phyloP scores from a whole-genome alignment of 2,113 vertebrate genomes.

The Misgurnus mizolepis region DNA sequence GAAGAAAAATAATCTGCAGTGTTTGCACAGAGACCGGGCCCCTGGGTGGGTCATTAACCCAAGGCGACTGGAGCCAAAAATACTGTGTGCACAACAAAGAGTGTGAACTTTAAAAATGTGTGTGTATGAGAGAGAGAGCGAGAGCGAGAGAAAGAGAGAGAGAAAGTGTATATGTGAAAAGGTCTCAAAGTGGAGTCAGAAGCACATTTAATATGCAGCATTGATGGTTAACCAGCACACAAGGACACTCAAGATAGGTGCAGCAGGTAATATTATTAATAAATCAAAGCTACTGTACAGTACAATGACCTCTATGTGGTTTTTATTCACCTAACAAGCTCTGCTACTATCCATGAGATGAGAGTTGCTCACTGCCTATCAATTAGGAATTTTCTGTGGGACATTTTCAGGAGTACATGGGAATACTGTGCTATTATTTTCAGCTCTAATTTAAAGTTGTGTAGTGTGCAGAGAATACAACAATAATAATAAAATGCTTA shows the following conservation, averaged over 20 bases:
- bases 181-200: conserved; percentile 43
- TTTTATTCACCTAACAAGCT: conserved; percentile 24
- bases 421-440: neutral
- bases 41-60: conserved; percentile 33
- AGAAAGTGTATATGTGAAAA: conserved; percentile 9
- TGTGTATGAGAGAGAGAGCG: neutral
- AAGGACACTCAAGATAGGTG: conserved; percentile 19
- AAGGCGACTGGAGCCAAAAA: conserved; percentile 12
- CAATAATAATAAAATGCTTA: too few species aligned
- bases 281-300: neutral
- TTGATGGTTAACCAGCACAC: conserved; percentile 18
- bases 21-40: conserved; percentile 11
- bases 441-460: neutral
- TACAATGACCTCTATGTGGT: conserved; percentile 16
- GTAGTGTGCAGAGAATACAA: neutral
- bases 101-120: neutral
- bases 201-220: conserved; percentile 58
- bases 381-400: neutral
- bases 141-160: conserved; percentile 41
- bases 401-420: neutral
- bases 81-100: neutral
- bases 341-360: neutral
- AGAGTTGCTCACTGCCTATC: conserved; percentile 18
- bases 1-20: neutral
- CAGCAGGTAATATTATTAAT: conserved; percentile 1